Conservation (phyloP, 2,113 vertebrate species). For the Murina feae region DNA sequence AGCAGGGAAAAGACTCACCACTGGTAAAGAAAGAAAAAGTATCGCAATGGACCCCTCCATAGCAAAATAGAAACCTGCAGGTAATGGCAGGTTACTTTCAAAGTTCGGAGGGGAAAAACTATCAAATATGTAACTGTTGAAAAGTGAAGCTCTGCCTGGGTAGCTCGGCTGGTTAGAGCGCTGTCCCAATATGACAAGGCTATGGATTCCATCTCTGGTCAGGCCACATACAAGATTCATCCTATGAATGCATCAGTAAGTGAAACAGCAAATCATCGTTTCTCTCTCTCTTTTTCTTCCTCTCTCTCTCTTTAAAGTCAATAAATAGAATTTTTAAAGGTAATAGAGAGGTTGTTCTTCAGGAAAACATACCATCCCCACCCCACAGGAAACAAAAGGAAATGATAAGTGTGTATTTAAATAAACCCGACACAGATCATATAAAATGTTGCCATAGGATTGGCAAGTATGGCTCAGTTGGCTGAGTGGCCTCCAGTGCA, state of each 20-base stretch:
- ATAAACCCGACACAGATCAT: neutral
- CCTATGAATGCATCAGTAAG: neutral
- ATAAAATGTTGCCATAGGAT: neutral
- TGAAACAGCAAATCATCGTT: neutral
- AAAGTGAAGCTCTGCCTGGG: neutral
- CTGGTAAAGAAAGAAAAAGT: neutral
- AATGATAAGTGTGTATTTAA: neutral
- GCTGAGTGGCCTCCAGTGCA: no score
- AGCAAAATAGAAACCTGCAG: neutral
- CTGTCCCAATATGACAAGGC: neutral
- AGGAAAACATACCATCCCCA: neutral
- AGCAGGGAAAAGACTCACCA: neutral
- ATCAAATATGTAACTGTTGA: neutral
- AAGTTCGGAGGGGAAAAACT: neutral
- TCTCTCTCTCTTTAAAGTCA: neutral
- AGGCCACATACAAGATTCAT: neutral
- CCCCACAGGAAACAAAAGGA: neutral
- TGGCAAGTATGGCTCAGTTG: no score
- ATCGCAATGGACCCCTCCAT: neutral
- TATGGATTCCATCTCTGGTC: neutral
- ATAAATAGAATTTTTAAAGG: neutral
- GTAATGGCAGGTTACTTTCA: neutral
- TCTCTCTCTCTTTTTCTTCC: no score
- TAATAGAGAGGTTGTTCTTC: neutral
- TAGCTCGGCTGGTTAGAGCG: neutral